Evolutionary conservation across 2,797 vertebrate species (phyloP).

Genomic region (Phoxinus dragarum): DNA sequence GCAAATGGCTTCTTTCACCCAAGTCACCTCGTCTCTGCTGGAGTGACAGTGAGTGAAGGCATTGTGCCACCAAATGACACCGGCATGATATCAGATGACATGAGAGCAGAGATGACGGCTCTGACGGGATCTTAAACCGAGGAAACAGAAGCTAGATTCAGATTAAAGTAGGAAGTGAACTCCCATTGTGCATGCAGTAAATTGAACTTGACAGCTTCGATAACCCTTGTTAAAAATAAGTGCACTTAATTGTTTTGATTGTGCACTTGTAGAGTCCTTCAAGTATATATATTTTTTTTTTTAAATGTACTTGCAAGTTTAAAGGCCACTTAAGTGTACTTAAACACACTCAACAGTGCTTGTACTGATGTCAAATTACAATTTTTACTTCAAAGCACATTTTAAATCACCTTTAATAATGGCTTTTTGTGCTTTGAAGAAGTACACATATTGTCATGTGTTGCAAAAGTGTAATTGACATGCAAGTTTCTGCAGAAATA

Average conservation of each 20-base stretch:
- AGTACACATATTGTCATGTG: neutral
- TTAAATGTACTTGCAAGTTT: neutral
- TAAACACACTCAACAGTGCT: neutral
- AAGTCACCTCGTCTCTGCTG: conserved; percentile 53
- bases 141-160: neutral
- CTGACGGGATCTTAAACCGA: conserved; percentile 47
- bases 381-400: neutral
- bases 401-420: neutral
- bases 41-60: conserved; percentile 70
- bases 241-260: neutral
- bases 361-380: neutral
- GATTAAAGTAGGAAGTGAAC: neutral
- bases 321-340: neutral
- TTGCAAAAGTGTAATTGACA: neutral
- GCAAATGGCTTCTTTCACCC: conserved; percentile 63
- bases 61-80: conserved; percentile 46
- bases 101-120: conserved; percentile 53
- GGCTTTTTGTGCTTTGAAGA: neutral
- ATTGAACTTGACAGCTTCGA: neutral
- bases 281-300: neutral
- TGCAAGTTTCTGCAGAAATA: neutral
- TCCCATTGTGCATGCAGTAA: neutral
- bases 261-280: neutral
- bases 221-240: neutral
- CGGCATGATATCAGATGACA: conserved; percentile 63